Evolutionary conservation across 2,797 vertebrate genomes (phyloP).

Genomic region (Syncerus caffer): DNA sequence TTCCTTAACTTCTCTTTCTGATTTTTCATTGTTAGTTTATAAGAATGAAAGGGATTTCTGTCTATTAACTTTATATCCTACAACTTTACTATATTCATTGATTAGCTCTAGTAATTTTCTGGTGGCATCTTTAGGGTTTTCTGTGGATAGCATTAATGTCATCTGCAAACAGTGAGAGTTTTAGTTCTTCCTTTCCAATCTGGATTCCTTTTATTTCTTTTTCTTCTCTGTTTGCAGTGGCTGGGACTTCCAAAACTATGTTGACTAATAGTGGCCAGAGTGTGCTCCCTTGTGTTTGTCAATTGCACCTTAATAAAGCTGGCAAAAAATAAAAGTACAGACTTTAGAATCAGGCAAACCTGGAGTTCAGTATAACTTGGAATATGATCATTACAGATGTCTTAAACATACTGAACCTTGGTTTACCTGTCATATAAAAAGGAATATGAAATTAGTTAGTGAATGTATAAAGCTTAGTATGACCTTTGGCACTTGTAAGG

Average conservation of each 20-base stretch:
- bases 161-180: not conserved
- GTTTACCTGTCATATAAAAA: not conserved
- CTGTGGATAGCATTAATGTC: not conserved
- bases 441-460: constrained; percentile 30
- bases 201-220: not conserved
- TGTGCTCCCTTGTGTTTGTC: not conserved
- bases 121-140: not conserved
- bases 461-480: not conserved
- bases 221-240: not conserved
- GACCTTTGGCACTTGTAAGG: not conserved
- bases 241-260: not conserved
- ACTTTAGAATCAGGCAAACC: not conserved
- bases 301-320: not conserved
- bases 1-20: not conserved
- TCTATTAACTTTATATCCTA: not conserved
- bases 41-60: not conserved
- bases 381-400: not conserved
- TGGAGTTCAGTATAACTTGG: not conserved
- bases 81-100: not conserved
- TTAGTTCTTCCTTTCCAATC: not conserved
- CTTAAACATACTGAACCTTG: not conserved
- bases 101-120: not conserved
- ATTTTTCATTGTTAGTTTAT: not conserved
- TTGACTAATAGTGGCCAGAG: not conserved
- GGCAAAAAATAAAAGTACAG: not conserved